Evolutionary conservation across 2,888 invertebrate species (phyloP).

Genomic region (Caenorhabditis uteleia): DNA sequence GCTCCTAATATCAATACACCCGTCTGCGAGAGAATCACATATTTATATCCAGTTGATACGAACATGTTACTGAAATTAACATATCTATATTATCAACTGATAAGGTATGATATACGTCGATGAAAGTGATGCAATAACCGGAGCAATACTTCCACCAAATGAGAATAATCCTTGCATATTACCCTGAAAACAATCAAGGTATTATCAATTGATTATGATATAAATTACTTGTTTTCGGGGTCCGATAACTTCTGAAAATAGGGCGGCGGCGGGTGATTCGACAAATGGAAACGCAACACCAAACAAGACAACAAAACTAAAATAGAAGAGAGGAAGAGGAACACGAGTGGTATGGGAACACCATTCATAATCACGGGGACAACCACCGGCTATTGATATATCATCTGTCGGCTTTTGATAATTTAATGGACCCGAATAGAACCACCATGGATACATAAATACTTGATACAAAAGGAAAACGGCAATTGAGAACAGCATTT

Average conservation of each 20-base stretch:
- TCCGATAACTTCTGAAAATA: constrained; percentile 34
- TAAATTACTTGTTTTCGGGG: constrained; percentile 43
- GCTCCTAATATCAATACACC: constrained; percentile 10
- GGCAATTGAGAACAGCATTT: constrained; percentile 39
- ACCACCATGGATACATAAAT: constrained; percentile 43
- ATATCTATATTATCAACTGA: background rate
- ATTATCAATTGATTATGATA: too few species aligned
- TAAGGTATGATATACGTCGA: constrained; percentile 26
- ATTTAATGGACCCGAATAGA: constrained; percentile 45
- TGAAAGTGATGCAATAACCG: constrained; percentile 23
- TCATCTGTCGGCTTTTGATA: constrained; percentile 28
- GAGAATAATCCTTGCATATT: constrained; percentile 37
- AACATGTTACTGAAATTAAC: constrained; percentile 12
- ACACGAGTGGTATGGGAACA: constrained; percentile 22
- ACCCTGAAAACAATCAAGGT: too few species aligned
- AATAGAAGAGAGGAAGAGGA: constrained; percentile 18
- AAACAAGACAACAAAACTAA: constrained; percentile 23
- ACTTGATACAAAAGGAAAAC: constrained; percentile 40
- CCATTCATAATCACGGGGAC: constrained; percentile 25
- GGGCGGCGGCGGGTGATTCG: constrained; percentile 16
- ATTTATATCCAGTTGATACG: constrained; percentile 23
- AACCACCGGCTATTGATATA: constrained; percentile 27
- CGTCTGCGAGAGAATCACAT: constrained; percentile 12
- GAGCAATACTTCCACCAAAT: constrained; percentile 25
- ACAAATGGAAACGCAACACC: constrained; percentile 30